Evolutionary conservation across 2,888 invertebrate species (phyloP).

Genomic region (Amorpha juglandis): DNA sequence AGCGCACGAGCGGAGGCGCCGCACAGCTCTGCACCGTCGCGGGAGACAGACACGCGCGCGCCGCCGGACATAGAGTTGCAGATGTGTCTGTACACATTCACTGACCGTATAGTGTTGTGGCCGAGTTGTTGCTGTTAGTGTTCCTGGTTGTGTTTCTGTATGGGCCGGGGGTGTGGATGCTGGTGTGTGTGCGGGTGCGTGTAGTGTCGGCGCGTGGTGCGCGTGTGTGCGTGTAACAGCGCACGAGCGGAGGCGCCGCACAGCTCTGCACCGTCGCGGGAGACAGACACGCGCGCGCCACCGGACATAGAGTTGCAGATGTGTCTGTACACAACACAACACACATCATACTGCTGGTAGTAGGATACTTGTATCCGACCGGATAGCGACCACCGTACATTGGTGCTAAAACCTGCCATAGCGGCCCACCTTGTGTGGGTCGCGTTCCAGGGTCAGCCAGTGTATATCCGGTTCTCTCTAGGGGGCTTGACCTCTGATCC

Average conservation of each 20-base stretch:
- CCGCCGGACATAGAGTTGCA: too few relatives aligned
- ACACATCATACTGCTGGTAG: too few relatives aligned
- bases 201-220: slow-evolving; percentile 32
- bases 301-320: slow-evolving; percentile 83
- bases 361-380: too few relatives aligned
- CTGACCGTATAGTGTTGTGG: too few relatives aligned
- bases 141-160: slow-evolving; percentile 49
- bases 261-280: slow-evolving; percentile 85
- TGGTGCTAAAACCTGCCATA: too few relatives aligned
- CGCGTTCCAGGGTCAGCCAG: too few relatives aligned
- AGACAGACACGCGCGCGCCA: slow-evolving; percentile 81
- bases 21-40: slow-evolving; percentile 85
- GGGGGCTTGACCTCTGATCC: too few relatives aligned
- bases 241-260: slow-evolving; percentile 61
- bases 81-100: too few relatives aligned
- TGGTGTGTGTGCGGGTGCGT: slow-evolving; percentile 29
- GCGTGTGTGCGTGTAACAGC: slow-evolving; percentile 37
- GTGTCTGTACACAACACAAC: slow-evolving; percentile 61
- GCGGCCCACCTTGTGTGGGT: too few relatives aligned
- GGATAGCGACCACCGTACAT: too few relatives aligned
- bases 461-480: too few relatives aligned
- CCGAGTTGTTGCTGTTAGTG: slow-evolving; percentile 16
- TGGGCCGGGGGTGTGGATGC: slow-evolving; percentile 36
- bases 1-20: slow-evolving; percentile 55
- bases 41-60: slow-evolving; percentile 79